phyloP scores from a whole-genome alignment of 1,140 invertebrate species.

The Zaprionus gabonicus region DNA sequence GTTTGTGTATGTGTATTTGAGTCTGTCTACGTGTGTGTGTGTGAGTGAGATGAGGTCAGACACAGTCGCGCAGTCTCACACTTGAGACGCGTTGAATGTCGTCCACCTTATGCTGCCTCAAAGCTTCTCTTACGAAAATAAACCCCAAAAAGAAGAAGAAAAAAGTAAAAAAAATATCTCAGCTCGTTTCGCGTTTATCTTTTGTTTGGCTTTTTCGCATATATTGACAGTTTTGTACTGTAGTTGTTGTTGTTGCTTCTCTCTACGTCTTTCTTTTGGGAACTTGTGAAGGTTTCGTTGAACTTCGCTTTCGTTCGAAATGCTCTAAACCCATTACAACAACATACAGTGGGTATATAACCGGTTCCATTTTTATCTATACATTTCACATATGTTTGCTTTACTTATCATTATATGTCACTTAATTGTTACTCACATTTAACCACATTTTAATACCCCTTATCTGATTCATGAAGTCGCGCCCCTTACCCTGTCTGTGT shows the following conservation, averaged over 20 bases:
- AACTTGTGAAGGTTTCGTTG: conserved; percentile 52
- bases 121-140: conserved; percentile 54
- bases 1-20: conserved; percentile 23
- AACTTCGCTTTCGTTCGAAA: conserved; percentile 58
- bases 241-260: conserved; percentile 24
- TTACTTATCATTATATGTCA: background rate
- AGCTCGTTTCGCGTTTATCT: conserved; percentile 50
- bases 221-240: conserved; percentile 50
- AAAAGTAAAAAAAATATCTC: background rate
- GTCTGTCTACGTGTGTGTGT: conserved; percentile 9
- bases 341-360: background rate
- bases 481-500: background rate
- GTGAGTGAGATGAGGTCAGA: conserved; percentile 66
- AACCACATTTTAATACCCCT: background rate
- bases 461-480: background rate
- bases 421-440: background rate
- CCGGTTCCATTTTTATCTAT: background rate
- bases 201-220: conserved; percentile 61
- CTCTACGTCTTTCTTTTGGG: conserved; percentile 52
- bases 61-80: conserved; percentile 23
- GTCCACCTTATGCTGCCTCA: conserved; percentile 63
- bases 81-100: conserved; percentile 56
- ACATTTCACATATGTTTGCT: background rate
- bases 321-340: background rate
- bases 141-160: conserved; percentile 1